Evolutionary conservation across 2,113 vertebrate species (phyloP).

Genomic region (Parus major): DNA sequence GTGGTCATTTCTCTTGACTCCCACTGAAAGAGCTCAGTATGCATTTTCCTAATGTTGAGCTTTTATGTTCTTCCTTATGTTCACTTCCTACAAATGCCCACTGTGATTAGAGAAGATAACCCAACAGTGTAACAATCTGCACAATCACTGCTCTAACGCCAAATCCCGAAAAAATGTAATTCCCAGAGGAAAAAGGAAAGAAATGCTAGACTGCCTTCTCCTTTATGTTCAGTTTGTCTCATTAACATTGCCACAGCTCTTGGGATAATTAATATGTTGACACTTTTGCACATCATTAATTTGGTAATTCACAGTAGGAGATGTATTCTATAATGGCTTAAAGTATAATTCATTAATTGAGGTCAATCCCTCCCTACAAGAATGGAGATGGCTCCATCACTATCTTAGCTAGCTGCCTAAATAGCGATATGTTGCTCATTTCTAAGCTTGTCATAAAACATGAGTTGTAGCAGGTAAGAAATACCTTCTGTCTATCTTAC

Average conservation of each 20-base stretch:
- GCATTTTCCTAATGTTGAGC: neutral
- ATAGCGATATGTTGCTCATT: neutral
- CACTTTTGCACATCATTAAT: slow-evolving; percentile 39
- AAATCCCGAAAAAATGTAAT: neutral
- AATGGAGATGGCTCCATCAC: neutral
- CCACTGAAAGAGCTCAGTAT: neutral
- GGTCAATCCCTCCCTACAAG: neutral
- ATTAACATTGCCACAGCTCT: neutral
- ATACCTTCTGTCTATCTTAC: neutral
- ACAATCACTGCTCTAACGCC: neutral
- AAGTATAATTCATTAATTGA: slow-evolving; percentile 34
- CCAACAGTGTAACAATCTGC: neutral
- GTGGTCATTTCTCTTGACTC: neutral
- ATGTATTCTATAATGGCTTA: neutral
- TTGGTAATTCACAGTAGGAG: slow-evolving; percentile 15
- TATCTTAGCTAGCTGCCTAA: neutral
- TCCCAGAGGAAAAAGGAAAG: neutral
- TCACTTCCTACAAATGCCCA: neutral
- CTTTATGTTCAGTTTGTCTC: neutral
- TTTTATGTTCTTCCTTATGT: neutral
- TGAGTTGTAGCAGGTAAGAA: neutral
- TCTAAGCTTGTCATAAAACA: neutral
- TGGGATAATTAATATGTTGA: slow-evolving; percentile 39
- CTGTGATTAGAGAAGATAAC: neutral
- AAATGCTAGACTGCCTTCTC: neutral